These are phyloP conservation scores for Tachycineta bicolor DNA, from an alignment of 2,113 vertebrate species.

Conservation along the genomic window DNA sequence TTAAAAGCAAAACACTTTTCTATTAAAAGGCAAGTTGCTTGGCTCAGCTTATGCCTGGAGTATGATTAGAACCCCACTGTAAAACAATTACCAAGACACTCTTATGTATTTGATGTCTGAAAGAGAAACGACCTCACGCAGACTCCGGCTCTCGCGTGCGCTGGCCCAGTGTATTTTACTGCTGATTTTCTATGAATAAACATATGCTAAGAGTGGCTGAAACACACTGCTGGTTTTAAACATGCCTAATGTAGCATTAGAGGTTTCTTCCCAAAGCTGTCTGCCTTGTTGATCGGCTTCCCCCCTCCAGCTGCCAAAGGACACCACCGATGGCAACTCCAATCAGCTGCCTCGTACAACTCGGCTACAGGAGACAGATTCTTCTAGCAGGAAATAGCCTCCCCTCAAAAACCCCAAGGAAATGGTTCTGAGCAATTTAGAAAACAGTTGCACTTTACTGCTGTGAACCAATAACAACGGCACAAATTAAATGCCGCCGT, in stretches of 20 bases:
- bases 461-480: conserved; percentile 47
- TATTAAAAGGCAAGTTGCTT: conserved; percentile 65
- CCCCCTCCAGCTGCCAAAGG: conserved; percentile 57
- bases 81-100: conserved; percentile 70
- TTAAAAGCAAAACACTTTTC: conserved; percentile 59
- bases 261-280: conserved; percentile 51
- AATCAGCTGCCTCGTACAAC: background rate
- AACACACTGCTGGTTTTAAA: conserved; percentile 69
- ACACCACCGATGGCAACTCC: conserved; percentile 27
- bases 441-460: conserved; percentile 10
- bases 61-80: conserved; percentile 72
- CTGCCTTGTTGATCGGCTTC: conserved; percentile 55
- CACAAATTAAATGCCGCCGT: conserved; percentile 22
- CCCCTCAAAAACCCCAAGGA: background rate
- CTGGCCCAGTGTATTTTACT: conserved; percentile 55
- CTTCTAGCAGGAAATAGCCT: conserved; percentile 32
- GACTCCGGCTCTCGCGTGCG: background rate
- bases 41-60: conserved; percentile 33
- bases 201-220: conserved; percentile 50
- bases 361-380: background rate
- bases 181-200: conserved; percentile 77
- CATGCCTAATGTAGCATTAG: conserved; percentile 48
- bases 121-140: conserved; percentile 59
- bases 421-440: conserved; percentile 50
- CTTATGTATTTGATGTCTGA: conserved; percentile 62